Conservation (phyloP, 2,797 vertebrate genomes). For the Gambusia yucatana region DNA sequence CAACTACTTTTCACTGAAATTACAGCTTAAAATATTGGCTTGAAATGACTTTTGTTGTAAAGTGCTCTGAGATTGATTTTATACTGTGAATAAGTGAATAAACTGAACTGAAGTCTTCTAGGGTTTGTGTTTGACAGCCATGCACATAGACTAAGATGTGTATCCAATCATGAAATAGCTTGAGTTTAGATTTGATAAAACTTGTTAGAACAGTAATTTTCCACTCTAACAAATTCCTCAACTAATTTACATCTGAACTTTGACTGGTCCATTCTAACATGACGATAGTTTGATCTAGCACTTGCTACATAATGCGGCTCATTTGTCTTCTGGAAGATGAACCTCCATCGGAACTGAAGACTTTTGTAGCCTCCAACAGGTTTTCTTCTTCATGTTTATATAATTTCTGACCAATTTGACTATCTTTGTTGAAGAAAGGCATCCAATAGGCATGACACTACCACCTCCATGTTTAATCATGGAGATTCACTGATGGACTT, state of each 20-base stretch:
- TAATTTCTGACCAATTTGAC: not conserved
- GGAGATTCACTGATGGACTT: not conserved
- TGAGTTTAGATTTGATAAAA: not conserved
- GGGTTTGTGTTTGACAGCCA: not conserved
- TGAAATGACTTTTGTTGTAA: not conserved
- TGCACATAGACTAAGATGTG: not conserved
- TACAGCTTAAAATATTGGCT: not conserved
- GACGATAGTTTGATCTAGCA: not conserved
- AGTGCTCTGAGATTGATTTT: not conserved
- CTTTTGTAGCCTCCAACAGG: not conserved
- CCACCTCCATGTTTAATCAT: not conserved
- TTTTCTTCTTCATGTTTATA: not conserved
- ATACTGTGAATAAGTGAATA: not conserved
- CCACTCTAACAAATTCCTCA: not conserved
- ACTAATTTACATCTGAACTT: not conserved
- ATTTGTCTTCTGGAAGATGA: not conserved
- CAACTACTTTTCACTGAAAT: not conserved
- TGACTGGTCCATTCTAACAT: not conserved
- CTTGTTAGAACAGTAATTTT: not conserved
- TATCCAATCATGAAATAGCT: not conserved
- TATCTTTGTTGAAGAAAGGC: not conserved
- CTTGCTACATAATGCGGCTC: not conserved
- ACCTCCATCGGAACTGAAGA: not conserved
- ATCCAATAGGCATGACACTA: not conserved
- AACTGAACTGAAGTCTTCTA: not conserved